A percentile compares a stretch with the other conserved stretches of the same genome.
These are phyloP conservation scores for Muscicapa adusta DNA, from an alignment of 2,113 vertebrate genomes.

Conservation along the genomic window DNA sequence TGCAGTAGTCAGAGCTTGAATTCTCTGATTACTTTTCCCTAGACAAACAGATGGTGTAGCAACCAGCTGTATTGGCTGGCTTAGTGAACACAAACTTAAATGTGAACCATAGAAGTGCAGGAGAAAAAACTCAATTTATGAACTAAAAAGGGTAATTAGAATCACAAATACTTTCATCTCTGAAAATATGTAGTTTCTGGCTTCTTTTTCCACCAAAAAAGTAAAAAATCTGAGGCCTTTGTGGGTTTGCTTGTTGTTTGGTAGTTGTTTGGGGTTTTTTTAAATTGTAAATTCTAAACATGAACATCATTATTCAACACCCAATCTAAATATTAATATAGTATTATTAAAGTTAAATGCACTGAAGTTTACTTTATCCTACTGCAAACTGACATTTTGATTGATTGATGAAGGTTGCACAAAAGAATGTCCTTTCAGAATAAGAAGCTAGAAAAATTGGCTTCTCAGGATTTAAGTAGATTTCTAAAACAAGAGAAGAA, in stretches of 20 bases:
- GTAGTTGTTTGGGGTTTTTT: accelerated
- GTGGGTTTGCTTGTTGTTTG: background rate
- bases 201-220: accelerated
- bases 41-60: background rate
- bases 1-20: background rate
- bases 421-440: background rate
- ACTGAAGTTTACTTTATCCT: background rate
- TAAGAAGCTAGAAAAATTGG: background rate
- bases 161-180: background rate
- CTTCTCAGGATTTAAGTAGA: background rate
- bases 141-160: background rate
- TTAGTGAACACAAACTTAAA: background rate
- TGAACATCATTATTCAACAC: background rate
- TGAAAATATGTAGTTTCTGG: accelerated
- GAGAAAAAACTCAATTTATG: background rate
- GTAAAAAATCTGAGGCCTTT: accelerated
- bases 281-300: background rate
- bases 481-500: background rate
- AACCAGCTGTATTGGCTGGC: background rate
- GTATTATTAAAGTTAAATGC: background rate
- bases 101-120: background rate
- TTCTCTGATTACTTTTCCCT: background rate
- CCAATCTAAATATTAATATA: background rate
- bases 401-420: background rate
- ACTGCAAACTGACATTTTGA: background rate